Conservation (phyloP, 2,113 vertebrate genomes). For the Pao palembangensis region DNA sequence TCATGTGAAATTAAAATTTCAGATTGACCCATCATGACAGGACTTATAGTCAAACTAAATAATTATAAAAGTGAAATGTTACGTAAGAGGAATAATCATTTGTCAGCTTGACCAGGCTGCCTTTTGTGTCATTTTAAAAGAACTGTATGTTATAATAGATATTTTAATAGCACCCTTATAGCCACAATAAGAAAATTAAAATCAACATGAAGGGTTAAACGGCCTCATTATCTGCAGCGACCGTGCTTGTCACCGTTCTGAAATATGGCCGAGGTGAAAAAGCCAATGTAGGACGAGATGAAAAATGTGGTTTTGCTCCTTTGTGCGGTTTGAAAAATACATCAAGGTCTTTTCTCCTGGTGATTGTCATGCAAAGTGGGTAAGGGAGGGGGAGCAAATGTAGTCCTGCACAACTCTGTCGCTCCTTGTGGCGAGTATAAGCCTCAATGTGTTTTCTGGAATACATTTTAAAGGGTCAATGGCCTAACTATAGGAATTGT, state of each 20-base stretch:
- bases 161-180: background rate
- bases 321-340: conserved; percentile 63
- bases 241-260: conserved; percentile 37
- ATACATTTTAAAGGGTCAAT: background rate
- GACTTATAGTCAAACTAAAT: background rate
- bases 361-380: conserved; percentile 60
- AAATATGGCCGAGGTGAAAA: conserved; percentile 42
- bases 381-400: conserved; percentile 8
- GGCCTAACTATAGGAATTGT: too few relatives aligned
- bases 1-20: too few relatives aligned
- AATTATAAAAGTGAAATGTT: background rate
- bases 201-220: conserved; percentile 43
- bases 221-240: conserved; percentile 36
- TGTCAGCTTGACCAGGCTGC: background rate
- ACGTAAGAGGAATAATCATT: background rate
- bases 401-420: background rate
- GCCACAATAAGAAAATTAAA: background rate
- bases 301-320: conserved; percentile 50
- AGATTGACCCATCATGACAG: background rate
- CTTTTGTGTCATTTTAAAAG: too few relatives aligned
- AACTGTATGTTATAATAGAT: background rate
- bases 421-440: conserved; percentile 12
- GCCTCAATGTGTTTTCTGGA: conserved; percentile 19
- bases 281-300: conserved; percentile 19
- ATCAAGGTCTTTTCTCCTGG: conserved; percentile 13